Evolutionary conservation across 2,797 vertebrate species (phyloP), one percentile per base, ranked within the genome.

Genomic region (Chelmon rostratus): DNA sequence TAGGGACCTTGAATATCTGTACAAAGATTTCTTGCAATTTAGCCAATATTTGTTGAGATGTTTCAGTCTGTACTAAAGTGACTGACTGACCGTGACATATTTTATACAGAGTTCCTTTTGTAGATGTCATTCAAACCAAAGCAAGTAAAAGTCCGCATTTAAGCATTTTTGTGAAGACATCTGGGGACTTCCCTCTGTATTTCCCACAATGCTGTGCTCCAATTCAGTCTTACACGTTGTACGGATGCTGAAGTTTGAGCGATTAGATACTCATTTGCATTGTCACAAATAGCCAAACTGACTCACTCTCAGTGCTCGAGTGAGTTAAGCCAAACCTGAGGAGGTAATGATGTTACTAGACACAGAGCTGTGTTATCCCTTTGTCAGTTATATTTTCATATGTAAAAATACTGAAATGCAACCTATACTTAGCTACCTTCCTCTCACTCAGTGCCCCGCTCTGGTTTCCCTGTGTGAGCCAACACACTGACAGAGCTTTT

Each of bases 401-500:
- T 68, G 42, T 54, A 54, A 44, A 69, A 67, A 80, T 33, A 53
- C 40, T 33, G 35, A 42, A 0, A 6, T 42, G 28, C 38, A 21
- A 47, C 44, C 64, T 81, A 73, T 68, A 63, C 84, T 58, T 65
- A 81, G 79, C 40, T 63, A 21, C 13, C 8, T 6, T 61, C 58
- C 53, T 54, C 25, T 68, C 42, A 37, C 62, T 37, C 35, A 58
- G 47, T 47, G 38, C 12, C 49, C 31, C 58, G 31, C 38, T 63
- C 53, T 63, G 25, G 7, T 59, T 80, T 76, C 47, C 6, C 56
- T 19, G 35, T 58, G 21, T 59, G 57, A 79, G 63, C 58, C 54
- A 65, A 68, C 25, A 33, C 56, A 58, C 47, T 73, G 44, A 66
- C 70, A 82, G 62, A 80, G 70, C 54, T 40, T 81, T 63, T 68